Evolutionary conservation across 2,888 invertebrate species (phyloP), one percentile per base, ranked within the genome.

Genomic region (Galerucella nymphaeae): DNA sequence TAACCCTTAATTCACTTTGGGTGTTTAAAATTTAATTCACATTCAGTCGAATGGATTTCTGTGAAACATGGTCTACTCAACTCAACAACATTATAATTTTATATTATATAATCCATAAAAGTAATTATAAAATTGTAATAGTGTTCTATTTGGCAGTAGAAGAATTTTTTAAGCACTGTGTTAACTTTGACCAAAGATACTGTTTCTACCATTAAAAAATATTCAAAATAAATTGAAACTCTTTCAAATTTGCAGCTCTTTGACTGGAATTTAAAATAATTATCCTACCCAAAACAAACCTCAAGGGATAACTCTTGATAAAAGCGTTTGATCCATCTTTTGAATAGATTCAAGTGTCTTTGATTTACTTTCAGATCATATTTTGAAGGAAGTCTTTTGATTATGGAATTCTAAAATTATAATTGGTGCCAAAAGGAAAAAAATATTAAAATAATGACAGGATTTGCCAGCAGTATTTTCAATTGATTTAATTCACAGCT

Each of bases 1-100:
- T 62, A 62, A 50, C 23, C 62, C 68, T 62, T 62, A 68, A 62
- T 68, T 68, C 16, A 61, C 59, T 59, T 59, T n/a, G 42, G 50
- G 61, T 68, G 62, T 68, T 68, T 68, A 30, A 62, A 68, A 68
- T 20, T 38, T 68, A 62, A 68, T 68, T 68, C 50, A 68, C 68
- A 62, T 68, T 68, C 62, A 23, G 23, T 23, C 23, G 3, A 23
- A 3, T 23, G 23, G 23, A 3, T 23, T 23, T 23, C 2, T 23
- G 3, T 3, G 23, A 23, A 23, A 23, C 23, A 3, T 23, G 2
- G 2, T 23, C 23, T 23, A 23, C 23, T 23, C 3, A 2, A 23
- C 23, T 23, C 3, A 23, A 23, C 23, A 23, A 23, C n/a, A n/a
- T n/a, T n/a, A n/a, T n/a, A n/a, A n/a, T n/a, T n/a, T n/a, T n/a